phyloP scores from a whole-genome alignment of 2,113 vertebrate genomes.

The Hippoglossus stenolepis region DNA sequence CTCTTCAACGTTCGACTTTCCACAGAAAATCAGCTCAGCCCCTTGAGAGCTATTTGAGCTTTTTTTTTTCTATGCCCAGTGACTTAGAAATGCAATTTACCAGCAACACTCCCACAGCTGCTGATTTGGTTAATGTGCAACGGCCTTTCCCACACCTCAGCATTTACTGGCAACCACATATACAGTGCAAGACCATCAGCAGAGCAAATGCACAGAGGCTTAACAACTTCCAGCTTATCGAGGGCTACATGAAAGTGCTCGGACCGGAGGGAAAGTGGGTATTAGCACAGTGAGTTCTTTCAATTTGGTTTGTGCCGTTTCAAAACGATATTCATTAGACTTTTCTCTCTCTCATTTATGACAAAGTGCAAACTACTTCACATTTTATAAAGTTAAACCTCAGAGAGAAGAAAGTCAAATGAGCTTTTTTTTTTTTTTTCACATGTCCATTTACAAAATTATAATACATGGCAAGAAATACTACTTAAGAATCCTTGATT shows the following conservation, averaged over 20 bases:
- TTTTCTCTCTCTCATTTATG: constrained; percentile 19
- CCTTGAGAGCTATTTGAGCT: background rate
- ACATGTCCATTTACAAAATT: too few relatives aligned
- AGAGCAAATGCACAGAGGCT: constrained; percentile 3
- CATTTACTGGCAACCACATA: constrained; percentile 36
- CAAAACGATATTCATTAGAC: constrained; percentile 27
- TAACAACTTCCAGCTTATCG: constrained; percentile 53
- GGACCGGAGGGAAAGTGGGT: constrained; percentile 11
- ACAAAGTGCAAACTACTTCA: background rate
- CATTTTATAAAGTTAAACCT: background rate
- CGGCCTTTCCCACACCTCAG: constrained; percentile 45
- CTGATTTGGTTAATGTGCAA: constrained; percentile 40
- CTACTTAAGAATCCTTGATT: too few relatives aligned
- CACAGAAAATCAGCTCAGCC: background rate
- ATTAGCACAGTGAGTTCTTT: constrained; percentile 8
- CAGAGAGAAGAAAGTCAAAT: background rate
- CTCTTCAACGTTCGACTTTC: background rate
- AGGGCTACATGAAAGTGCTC: constrained; percentile 32
- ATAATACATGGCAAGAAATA: too few relatives aligned
- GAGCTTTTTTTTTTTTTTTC: too few relatives aligned
- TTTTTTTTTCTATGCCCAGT: constrained; percentile 16
- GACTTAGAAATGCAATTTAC: constrained; percentile 61
- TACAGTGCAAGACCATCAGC: constrained; percentile 34
- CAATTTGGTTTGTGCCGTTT: constrained; percentile 41
- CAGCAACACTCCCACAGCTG: constrained; percentile 11